A percentile compares a stretch with the other conserved stretches of the same genome.
Conservation (phyloP, 2,113 vertebrate genomes). For the Pelodiscus sinensis region DNA sequence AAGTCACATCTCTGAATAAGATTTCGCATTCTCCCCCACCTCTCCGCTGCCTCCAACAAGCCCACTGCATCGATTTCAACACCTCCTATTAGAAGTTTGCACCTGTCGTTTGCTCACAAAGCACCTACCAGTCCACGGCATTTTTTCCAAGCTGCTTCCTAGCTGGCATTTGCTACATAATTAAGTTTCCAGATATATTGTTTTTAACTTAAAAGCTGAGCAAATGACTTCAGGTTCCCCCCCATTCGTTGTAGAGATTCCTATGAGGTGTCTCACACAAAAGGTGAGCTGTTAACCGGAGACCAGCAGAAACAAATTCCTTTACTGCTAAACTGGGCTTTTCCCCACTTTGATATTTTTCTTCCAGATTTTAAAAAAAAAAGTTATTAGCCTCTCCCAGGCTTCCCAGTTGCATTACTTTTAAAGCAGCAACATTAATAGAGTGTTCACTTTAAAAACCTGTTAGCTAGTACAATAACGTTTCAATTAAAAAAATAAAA, state of each 20-base stretch:
- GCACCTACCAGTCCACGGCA: not conserved
- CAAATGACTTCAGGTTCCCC: not conserved
- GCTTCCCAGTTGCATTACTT: not conserved
- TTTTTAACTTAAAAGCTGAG: no score
- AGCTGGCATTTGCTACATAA: not conserved
- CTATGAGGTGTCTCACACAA: not conserved
- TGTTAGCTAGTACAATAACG: not conserved
- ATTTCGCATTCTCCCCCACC: not conserved
- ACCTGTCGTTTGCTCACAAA: not conserved
- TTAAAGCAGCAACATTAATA: not conserved
- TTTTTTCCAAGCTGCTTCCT: no score
- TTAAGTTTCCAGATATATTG: no score
- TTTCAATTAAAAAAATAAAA: not conserved
- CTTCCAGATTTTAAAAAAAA: not conserved
- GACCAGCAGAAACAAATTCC: not conserved
- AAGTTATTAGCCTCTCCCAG: rapidly evolving
- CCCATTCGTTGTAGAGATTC: not conserved
- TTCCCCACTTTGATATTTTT: not conserved
- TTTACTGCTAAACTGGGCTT: not conserved
- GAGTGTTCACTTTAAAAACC: no score
- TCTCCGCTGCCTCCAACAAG: not conserved
- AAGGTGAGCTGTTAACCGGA: no score
- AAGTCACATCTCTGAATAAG: not conserved
- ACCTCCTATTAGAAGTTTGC: not conserved
- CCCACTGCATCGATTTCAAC: not conserved